Conservation (phyloP, 2,113 vertebrate genomes). For the Proteles cristata region DNA sequence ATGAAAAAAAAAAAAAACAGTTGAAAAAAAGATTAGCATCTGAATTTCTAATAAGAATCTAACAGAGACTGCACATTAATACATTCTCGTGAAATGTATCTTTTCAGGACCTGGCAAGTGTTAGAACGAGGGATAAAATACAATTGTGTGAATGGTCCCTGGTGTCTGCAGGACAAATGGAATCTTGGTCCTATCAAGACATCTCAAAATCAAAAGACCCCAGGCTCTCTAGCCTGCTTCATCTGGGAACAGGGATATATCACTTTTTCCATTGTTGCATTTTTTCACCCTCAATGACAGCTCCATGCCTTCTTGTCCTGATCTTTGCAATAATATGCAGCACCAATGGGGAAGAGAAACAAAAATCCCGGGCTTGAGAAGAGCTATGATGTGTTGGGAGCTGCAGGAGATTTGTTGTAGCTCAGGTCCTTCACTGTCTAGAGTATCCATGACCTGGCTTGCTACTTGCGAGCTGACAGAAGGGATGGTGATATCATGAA, state of each 20-base stretch:
- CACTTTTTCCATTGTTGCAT: accelerated
- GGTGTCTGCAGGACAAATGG: neutral
- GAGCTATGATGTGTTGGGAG: too few relatives aligned
- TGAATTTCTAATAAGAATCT: neutral
- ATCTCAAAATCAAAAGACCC: neutral
- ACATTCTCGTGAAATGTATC: too few relatives aligned
- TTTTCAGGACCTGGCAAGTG: neutral
- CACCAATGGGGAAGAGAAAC: neutral
- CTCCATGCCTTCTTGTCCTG: neutral
- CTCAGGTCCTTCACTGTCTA: too few relatives aligned
- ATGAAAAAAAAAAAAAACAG: neutral
- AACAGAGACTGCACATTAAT: accelerated
- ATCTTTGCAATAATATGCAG: neutral
- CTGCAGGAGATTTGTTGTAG: neutral
- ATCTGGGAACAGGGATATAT: neutral
- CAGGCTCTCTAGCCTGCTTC: neutral
- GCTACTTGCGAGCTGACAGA: neutral
- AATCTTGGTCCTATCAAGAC: neutral
- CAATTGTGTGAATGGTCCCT: too few relatives aligned
- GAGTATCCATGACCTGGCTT: neutral
- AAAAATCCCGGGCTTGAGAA: neutral
- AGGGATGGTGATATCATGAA: neutral
- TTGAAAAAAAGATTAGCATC: neutral
- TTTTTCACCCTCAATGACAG: accelerated
- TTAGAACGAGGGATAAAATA: accelerated